Evolutionary conservation across 2,113 vertebrate species (phyloP).

Genomic region (Mionectes macconnelli): DNA sequence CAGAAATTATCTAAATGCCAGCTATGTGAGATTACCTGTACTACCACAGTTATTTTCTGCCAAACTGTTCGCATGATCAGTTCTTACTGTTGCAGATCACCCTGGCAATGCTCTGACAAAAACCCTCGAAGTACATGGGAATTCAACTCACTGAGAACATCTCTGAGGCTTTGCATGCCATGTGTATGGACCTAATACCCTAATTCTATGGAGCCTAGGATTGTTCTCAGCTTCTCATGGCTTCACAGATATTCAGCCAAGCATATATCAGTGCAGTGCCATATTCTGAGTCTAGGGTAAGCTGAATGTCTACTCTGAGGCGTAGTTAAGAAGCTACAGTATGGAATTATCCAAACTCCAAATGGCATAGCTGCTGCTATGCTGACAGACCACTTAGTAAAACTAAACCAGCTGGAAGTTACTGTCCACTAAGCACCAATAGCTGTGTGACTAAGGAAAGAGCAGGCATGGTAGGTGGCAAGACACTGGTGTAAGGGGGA

Average conservation of each 20-base stretch:
- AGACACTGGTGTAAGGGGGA: not conserved
- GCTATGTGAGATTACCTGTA: not conserved
- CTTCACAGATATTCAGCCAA: not conserved
- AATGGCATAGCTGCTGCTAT: not conserved
- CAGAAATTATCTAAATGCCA: not conserved
- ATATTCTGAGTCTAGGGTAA: not conserved
- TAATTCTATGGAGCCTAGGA: not conserved
- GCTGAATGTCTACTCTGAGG: not conserved
- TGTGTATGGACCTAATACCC: not conserved
- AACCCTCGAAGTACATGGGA: not conserved
- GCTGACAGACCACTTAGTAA: not conserved
- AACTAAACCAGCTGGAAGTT: not conserved
- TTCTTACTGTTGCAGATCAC: not conserved
- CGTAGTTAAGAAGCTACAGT: not conserved
- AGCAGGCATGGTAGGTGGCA: not conserved
- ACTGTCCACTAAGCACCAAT: rapidly evolving
- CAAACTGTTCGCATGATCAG: not conserved
- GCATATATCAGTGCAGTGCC: not conserved
- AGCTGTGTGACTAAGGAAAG: not conserved
- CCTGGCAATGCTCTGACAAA: not conserved
- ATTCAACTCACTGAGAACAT: not conserved
- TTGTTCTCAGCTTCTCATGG: not conserved
- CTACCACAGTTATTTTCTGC: not conserved
- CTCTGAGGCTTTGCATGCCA: not conserved
- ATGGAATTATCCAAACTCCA: not conserved